Base-by-base conservation (phyloP, 2,113 vertebrate species). In the Oplegnathus fasciatus region DNA sequence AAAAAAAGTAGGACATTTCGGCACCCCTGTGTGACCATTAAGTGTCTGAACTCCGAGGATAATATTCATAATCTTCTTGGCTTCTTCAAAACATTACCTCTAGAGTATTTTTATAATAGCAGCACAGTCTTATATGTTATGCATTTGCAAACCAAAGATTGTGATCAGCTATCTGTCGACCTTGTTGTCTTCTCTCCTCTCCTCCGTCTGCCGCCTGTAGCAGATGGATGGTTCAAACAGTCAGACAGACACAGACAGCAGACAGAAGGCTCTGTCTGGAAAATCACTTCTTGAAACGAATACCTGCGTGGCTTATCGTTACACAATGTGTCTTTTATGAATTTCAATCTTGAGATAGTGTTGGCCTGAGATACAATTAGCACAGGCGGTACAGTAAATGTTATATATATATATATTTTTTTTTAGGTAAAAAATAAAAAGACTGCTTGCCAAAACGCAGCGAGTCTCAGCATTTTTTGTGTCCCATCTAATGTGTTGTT, bases 211-310 rank as follows among this genome's bases (percentile, higher is more conserved):
- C 40, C 1, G n/a, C 58, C 71, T 83, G 55, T 11, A 87, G 60
- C 90, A 87, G 87, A 88, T 90, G 85, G 88, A 86, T 75, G 78
- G 85, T 90, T 91, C 81, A 87, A 90, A 86, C 77, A 62, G 77
- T 72, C 79, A 75, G 83, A 76, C 74, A 48, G 83, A 75, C 69
- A 70, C 65, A 89, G 75, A 69, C 85, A 73, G 80, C 37, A 75
- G 87, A 85, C 80, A 87, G 80, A 83, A 60, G 71, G 77, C 84
- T 87, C 67, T 80, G 80, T 91, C 90, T 93, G 90, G 78, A 89
- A 88, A 89, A 85, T 68, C 67, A 54, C 52, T 82, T 75, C 74
- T 71, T 72, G 64, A 87, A 84, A 84, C 24, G 6, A 66, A 88
- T 85, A 86, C 75, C 73, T 86, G 67, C 37, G 24, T 77, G 37